Evolutionary conservation across 2,113 vertebrate species (phyloP), one percentile per base, ranked within the genome.

Genomic region (Neolamprologus falcicula): DNA sequence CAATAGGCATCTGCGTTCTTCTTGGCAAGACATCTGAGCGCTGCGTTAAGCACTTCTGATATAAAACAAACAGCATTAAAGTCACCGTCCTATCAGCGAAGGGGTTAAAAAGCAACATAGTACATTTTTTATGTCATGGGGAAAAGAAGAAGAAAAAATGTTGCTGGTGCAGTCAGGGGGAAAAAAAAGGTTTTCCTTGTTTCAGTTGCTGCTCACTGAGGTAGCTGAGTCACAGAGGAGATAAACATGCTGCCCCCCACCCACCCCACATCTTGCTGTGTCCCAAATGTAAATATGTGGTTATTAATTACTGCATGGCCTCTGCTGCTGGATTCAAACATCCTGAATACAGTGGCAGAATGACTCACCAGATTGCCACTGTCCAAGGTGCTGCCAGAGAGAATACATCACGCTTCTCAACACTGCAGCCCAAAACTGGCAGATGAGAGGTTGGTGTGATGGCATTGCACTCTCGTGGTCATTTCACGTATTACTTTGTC

Each of bases 341-440:
- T 86, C 52, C 84, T 42, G 91, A 80, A 85, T 81, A 87, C 88
- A 90, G 88, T 86, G 89, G 84, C 87, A 89, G 93, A 82, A 88
- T 95, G 94, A 95, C 93, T 94, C 95, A 93, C 93, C 93, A 90
- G 94, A 90, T 68, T 90, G 92, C 78, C n/a, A 79, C 90, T 86
- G 92, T 95, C 94, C 93, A 83, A 88, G 88, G 88, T 87, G 89
- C 91, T 92, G 93, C 93, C 91, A 93, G 83, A 57, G 73, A 83
- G 71, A 89, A 90, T 87, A 80, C 86, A 92, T 93, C 87, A 93
- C 85, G 84, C 76, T 59, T 68, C 88, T 93, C 85, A 66, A 66
- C 89, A 73, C 63, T 57, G 88, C 84, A 85, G 73, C 86, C 78
- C 73, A 84, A 78, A 54, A 47, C 85, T 3, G 45, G 52, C 19